Percentiles rank a stretch among this genome's conserved stretches.
These are phyloP conservation scores for Spodoptera litura DNA, from an alignment of 1,140 invertebrate genomes.

Conservation along the genomic window DNA sequence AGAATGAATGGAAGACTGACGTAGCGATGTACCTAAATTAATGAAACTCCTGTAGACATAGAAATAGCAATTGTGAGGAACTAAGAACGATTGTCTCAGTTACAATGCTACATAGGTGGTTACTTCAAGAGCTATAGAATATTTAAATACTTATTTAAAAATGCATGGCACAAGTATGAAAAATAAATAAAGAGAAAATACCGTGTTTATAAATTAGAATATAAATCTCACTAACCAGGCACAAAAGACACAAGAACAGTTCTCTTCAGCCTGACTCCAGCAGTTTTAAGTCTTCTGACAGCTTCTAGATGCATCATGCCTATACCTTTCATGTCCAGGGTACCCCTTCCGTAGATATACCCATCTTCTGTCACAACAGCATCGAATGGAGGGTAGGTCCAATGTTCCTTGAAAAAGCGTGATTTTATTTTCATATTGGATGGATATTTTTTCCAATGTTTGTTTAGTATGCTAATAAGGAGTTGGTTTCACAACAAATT, in stretches of 20 bases:
- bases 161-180: too few species aligned
- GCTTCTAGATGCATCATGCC: constrained; percentile 93
- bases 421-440: neutral
- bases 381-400: constrained; percentile 92
- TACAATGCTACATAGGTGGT: too few species aligned
- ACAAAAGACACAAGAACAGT: constrained; percentile 93
- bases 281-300: constrained; percentile 88
- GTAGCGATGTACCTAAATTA: too few species aligned
- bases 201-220: neutral
- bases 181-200: too few species aligned
- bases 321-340: constrained; percentile 93
- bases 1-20: too few species aligned
- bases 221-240: constrained; percentile 87
- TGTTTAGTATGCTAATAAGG: neutral
- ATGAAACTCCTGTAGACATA: too few species aligned
- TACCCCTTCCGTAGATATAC: constrained; percentile 92
- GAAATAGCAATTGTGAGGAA: too few species aligned
- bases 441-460: neutral
- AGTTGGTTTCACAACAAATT: too few species aligned
- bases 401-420: constrained; percentile 85
- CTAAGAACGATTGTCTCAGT: too few species aligned
- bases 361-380: constrained; percentile 91
- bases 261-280: constrained; percentile 86
- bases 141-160: too few species aligned
- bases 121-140: too few species aligned